These are phyloP conservation scores for Nysson spinosus DNA, from an alignment of 2,888 invertebrate species.

Conservation along the genomic window DNA sequence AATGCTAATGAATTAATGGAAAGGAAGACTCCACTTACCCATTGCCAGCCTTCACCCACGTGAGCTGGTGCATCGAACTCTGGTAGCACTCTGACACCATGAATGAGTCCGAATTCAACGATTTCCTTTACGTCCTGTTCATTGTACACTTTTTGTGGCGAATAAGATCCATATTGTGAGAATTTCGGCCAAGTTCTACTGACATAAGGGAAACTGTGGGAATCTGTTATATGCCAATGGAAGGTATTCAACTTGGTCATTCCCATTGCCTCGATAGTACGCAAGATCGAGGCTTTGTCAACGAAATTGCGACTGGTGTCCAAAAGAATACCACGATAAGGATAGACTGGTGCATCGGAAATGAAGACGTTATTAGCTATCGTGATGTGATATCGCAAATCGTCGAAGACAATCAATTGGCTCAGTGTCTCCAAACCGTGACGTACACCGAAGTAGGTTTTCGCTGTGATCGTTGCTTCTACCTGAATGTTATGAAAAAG, in stretches of 20 bases:
- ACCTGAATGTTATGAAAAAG: slow-evolving; percentile 60
- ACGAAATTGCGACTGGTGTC: slow-evolving; percentile 95
- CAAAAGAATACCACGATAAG: slow-evolving; percentile 91
- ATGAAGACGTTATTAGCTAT: slow-evolving; percentile 83
- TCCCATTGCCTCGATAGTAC: slow-evolving; percentile 92
- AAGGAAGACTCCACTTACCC: slow-evolving; percentile 49
- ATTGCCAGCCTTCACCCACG: slow-evolving; percentile 91
- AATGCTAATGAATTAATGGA: too few species aligned
- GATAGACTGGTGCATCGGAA: slow-evolving; percentile 89
- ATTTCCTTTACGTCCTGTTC: slow-evolving; percentile 77
- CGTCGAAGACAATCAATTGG: slow-evolving; percentile 84
- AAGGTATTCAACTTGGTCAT: slow-evolving; percentile 94
- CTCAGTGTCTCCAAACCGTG: slow-evolving; percentile 84
- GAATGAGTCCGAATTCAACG: slow-evolving; percentile 83
- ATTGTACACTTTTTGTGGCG: slow-evolving; percentile 83
- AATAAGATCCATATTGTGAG: slow-evolving; percentile 87
- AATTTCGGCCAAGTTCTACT: slow-evolving; percentile 86
- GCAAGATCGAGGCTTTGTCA: slow-evolving; percentile 84
- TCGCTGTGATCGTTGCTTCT: slow-evolving; percentile 80
- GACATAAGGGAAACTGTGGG: slow-evolving; percentile 95
- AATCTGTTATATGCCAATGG: slow-evolving; percentile 97
- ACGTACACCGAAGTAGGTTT: slow-evolving; percentile 83
- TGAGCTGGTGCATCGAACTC: slow-evolving; percentile 96
- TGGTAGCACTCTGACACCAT: slow-evolving; percentile 92
- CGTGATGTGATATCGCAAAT: slow-evolving; percentile 81